Conservation (phyloP, 2,888 invertebrate species). For the Eupelmus urozonus region DNA sequence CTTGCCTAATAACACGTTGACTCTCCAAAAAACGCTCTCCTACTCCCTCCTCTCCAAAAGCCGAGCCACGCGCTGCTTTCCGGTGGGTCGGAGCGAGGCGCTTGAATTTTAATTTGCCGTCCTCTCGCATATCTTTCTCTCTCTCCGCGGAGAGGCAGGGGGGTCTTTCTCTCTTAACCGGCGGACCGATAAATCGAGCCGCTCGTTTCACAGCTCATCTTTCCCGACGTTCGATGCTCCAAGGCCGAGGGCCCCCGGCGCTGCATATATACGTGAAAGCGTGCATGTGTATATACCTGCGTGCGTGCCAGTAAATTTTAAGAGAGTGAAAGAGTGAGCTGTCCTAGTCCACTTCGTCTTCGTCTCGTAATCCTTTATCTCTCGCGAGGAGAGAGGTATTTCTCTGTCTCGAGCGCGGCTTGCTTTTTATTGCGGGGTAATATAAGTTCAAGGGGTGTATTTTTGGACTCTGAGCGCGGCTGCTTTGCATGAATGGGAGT, state of each 20-base stretch:
- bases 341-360: conserved; percentile 51
- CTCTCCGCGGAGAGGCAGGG: background rate
- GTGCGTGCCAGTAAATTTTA: too few species aligned
- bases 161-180: too few species aligned
- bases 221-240: conserved; percentile 44
- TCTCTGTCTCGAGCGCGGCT: conserved; percentile 2
- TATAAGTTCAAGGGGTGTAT: conserved; percentile 17
- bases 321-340: conserved; percentile 23
- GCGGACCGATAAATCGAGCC: conserved; percentile 37
- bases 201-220: conserved; percentile 53
- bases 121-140: too few species aligned
- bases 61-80: conserved; percentile 13
- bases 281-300: background rate
- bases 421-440: conserved; percentile 7
- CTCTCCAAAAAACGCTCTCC: too few species aligned
- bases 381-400: background rate
- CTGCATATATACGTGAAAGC: conserved; percentile 7
- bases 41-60: too few species aligned
- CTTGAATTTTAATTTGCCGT: conserved; percentile 35
- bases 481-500: background rate
- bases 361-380: conserved; percentile 48
- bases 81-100: conserved; percentile 31
- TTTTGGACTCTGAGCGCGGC: conserved; percentile 5
- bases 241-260: conserved; percentile 37
- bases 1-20: too few species aligned